phyloP scores from a whole-genome alignment of 1,140 invertebrate species.

The Drosophila mojavensis region DNA sequence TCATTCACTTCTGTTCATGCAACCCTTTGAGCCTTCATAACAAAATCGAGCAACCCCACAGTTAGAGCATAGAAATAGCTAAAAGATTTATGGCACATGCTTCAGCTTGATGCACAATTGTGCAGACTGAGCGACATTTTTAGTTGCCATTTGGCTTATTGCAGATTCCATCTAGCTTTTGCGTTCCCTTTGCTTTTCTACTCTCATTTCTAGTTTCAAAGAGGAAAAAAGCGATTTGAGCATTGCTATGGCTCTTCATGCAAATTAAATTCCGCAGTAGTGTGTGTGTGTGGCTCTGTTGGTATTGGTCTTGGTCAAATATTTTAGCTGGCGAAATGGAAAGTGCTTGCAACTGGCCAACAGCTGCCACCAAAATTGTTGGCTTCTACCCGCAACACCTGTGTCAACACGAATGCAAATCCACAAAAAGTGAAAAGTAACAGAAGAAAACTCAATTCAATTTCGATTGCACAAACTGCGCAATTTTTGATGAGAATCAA shows the following conservation, averaged over 20 bases:
- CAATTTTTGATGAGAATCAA: slow-evolving; percentile 47
- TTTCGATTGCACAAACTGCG: slow-evolving; percentile 47
- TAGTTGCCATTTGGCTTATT: slow-evolving; percentile 64
- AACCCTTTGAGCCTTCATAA: no score
- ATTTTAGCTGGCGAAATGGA: slow-evolving; percentile 39
- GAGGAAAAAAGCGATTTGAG: slow-evolving; percentile 19
- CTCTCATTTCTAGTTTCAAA: background rate
- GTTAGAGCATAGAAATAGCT: slow-evolving; percentile 8
- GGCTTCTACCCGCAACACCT: slow-evolving; percentile 8
- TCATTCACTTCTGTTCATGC: no score
- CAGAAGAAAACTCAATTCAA: slow-evolving; percentile 2
- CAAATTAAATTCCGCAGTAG: slow-evolving; percentile 52
- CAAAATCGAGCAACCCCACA: no score
- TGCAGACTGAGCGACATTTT: slow-evolving; percentile 38
- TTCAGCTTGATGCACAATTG: slow-evolving; percentile 21
- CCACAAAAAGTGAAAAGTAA: background rate
- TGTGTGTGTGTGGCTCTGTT: background rate
- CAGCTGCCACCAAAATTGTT: slow-evolving; percentile 11
- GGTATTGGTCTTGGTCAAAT: slow-evolving; percentile 38
- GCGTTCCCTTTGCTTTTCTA: slow-evolving; percentile 7
- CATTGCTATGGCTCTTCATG: slow-evolving; percentile 34
- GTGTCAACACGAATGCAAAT: slow-evolving; percentile 21
- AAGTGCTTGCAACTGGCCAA: slow-evolving; percentile 28
- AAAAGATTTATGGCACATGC: slow-evolving; percentile 63
- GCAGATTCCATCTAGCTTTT: slow-evolving; percentile 59